A percentile compares a stretch with the other conserved stretches of the same genome.
These are phyloP conservation scores for Catharus minimus DNA, from an alignment of 2,113 vertebrate species.

Conservation along the genomic window DNA sequence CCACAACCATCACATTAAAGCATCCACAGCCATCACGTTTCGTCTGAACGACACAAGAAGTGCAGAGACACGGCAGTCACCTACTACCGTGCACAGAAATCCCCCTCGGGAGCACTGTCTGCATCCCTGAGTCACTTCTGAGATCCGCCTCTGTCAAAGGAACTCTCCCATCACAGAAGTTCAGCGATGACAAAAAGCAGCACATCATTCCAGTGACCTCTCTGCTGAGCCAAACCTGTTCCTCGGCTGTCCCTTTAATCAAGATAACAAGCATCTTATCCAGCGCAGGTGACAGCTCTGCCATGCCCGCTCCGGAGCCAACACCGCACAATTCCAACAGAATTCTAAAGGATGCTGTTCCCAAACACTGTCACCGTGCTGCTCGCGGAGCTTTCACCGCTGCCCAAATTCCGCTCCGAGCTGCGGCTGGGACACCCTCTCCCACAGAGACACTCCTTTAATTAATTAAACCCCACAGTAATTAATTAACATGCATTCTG, in stretches of 20 bases:
- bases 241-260: background rate
- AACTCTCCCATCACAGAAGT: background rate
- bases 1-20: background rate
- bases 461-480: background rate
- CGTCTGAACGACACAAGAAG: background rate
- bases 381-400: background rate
- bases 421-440: background rate
- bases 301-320: background rate
- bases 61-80: background rate
- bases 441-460: background rate
- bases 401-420: background rate
- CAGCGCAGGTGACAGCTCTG: background rate
- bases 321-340: fast-evolving
- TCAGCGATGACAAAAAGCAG: background rate
- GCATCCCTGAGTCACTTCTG: background rate
- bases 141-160: background rate
- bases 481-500: background rate
- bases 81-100: background rate
- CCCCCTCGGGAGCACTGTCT: background rate
- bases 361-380: background rate
- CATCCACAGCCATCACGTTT: background rate
- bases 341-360: background rate
- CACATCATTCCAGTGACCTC: background rate
- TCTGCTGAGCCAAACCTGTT: background rate
- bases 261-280: background rate